Conservation (phyloP, 1,140 invertebrate species). For the Conus betulinus region DNA sequence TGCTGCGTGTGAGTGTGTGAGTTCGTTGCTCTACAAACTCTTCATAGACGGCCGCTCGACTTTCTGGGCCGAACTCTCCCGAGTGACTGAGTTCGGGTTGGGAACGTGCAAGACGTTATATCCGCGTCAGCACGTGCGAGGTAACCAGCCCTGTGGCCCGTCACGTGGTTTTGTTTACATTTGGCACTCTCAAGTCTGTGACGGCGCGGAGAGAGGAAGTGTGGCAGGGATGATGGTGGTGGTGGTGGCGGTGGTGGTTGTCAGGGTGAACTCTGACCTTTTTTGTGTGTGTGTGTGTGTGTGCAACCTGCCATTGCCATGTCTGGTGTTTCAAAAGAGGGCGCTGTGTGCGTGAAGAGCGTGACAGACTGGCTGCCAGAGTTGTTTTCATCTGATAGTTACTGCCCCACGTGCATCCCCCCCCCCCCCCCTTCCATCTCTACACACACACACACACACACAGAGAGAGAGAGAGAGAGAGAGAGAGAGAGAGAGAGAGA, state of each 20-base stretch:
- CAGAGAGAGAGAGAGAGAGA: too few relatives aligned
- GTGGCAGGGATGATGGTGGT: background rate
- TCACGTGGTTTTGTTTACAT: slow-evolving; percentile 27
- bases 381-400: too few relatives aligned
- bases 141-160: background rate
- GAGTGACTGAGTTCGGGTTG: background rate
- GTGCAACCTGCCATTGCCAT: background rate
- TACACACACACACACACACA: too few relatives aligned
- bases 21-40: background rate
- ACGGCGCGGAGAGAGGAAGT: too few relatives aligned
- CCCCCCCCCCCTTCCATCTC: background rate
- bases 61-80: background rate
- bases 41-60: background rate
- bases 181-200: background rate
- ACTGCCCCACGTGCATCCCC: background rate
- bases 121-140: background rate
- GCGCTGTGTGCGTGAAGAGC: background rate
- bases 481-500: too few relatives aligned
- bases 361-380: background rate
- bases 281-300: too few relatives aligned
- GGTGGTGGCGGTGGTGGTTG: background rate
- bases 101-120: background rate
- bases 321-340: background rate
- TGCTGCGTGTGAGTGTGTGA: background rate
- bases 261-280: background rate